phyloP scores from a whole-genome alignment of 2,113 vertebrate genomes.

The Rhinopithecus roxellana region DNA sequence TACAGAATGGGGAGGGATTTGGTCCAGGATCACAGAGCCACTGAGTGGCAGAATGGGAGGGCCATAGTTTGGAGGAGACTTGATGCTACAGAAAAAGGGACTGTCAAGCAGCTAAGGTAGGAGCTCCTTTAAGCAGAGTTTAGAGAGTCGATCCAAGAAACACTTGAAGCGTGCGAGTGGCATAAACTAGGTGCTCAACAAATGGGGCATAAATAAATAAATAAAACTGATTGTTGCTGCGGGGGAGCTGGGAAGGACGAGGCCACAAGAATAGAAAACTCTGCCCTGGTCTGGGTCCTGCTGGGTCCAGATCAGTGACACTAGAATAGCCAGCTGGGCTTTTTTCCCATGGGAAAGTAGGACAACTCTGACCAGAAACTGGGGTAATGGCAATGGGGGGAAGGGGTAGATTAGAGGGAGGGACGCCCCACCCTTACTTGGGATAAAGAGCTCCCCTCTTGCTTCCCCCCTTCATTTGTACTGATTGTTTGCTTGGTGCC shows the following conservation, averaged over 20 bases:
- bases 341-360: not conserved
- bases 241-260: not conserved
- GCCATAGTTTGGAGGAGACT: not conserved
- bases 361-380: not conserved
- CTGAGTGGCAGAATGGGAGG: not conserved
- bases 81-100: not conserved
- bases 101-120: not conserved
- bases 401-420: not conserved
- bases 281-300: not conserved
- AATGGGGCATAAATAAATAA: not conserved
- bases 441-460: not conserved
- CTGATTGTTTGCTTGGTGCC: not conserved
- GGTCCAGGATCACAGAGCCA: not conserved
- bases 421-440: not conserved
- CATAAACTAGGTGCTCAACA: not conserved
- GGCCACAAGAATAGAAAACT: not conserved
- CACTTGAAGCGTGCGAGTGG: not conserved
- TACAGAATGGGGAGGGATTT: not conserved
- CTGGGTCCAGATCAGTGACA: not conserved
- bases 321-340: not conserved
- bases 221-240: not conserved
- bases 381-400: not conserved
- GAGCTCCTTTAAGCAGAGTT: not conserved
- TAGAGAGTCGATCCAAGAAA: not conserved
- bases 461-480: not conserved